Percentiles rank a stretch among this genome's conserved stretches.
Conservation (phyloP, 2,888 invertebrate species). For the Rhagophthalmus giganteus region DNA sequence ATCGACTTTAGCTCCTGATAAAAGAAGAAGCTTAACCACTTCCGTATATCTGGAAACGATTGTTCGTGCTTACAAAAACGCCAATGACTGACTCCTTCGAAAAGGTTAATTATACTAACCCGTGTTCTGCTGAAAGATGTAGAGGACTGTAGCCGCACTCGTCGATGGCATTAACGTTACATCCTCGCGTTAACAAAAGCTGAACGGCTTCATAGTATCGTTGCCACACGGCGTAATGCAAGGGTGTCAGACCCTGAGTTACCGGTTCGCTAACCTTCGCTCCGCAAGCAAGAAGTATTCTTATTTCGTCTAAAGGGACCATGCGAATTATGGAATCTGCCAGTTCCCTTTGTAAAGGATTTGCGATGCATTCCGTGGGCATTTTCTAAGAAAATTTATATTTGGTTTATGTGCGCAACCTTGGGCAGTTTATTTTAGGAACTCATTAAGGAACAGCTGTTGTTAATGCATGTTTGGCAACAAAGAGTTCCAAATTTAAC, state of each 20-base stretch:
- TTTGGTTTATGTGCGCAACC: constrained; percentile 14
- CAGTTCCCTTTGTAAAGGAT: constrained; percentile 80
- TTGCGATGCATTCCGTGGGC: constrained; percentile 74
- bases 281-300: constrained; percentile 83
- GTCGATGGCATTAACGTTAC: constrained; percentile 80
- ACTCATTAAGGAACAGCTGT: constrained; percentile 25
- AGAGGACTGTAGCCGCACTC: constrained; percentile 91
- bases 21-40: constrained; percentile 70
- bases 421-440: constrained; percentile 10
- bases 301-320: constrained; percentile 84
- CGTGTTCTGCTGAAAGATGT: constrained; percentile 88
- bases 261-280: constrained; percentile 82
- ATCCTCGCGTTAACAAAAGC: constrained; percentile 77
- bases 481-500: constrained; percentile 22
- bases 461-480: constrained; percentile 22
- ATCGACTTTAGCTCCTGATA: constrained; percentile 79
- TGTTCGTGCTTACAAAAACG: neutral
- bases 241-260: constrained; percentile 81
- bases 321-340: constrained; percentile 89
- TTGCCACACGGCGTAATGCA: constrained; percentile 93
- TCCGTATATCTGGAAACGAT: constrained; percentile 61
- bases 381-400: constrained; percentile 51
- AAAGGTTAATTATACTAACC: constrained; percentile 55
- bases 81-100: neutral
- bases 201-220: constrained; percentile 78